A percentile compares a stretch with the other conserved stretches of the same genome.
These are phyloP conservation scores for Oryzias melastigma DNA, from an alignment of 2,113 vertebrate genomes.

Conservation along the genomic window DNA sequence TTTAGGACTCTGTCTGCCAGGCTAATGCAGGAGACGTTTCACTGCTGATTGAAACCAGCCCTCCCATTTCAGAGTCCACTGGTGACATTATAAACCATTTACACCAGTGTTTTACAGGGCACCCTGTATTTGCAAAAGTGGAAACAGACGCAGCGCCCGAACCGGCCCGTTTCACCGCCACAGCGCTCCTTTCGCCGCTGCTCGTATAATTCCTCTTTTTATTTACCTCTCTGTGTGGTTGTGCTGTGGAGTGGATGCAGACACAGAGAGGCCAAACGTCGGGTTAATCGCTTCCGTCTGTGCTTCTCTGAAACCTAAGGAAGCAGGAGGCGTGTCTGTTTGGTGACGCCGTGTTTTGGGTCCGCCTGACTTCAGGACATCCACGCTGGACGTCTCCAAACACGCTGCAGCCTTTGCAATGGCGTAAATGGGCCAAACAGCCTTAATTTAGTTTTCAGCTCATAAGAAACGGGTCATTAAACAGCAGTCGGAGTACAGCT, in stretches of 20 bases:
- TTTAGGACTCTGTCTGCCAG: conserved; percentile 63
- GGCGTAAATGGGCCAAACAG: conserved; percentile 25
- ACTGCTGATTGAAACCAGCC: conserved; percentile 82
- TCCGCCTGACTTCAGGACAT: conserved; percentile 7
- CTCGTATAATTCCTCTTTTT: conserved; percentile 36
- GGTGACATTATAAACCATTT: conserved; percentile 81
- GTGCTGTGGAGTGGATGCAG: conserved; percentile 45
- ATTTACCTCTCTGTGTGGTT: conserved; percentile 35
- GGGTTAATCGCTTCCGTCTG: conserved; percentile 60
- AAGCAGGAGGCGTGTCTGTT: conserved; percentile 25
- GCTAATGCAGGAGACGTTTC: conserved; percentile 77
- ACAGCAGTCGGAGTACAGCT: conserved; percentile 8
- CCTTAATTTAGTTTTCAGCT: conserved; percentile 32
- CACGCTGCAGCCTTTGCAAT: conserved; percentile 10
- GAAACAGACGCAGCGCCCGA: conserved; percentile 69
- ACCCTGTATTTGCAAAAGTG: conserved; percentile 66
- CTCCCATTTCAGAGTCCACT: conserved; percentile 74
- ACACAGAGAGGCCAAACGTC: conserved; percentile 62
- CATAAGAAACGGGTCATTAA: conserved; percentile 23
- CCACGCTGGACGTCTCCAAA: conserved; percentile 19
- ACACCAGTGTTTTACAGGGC: conserved; percentile 74
- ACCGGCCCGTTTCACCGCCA: conserved; percentile 33
- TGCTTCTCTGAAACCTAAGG: conserved; percentile 49
- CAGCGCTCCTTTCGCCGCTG: conserved; percentile 33
- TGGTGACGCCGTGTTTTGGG: no score